Conservation (phyloP, 1,140 invertebrate species). For the Araneus ventricosus region DNA sequence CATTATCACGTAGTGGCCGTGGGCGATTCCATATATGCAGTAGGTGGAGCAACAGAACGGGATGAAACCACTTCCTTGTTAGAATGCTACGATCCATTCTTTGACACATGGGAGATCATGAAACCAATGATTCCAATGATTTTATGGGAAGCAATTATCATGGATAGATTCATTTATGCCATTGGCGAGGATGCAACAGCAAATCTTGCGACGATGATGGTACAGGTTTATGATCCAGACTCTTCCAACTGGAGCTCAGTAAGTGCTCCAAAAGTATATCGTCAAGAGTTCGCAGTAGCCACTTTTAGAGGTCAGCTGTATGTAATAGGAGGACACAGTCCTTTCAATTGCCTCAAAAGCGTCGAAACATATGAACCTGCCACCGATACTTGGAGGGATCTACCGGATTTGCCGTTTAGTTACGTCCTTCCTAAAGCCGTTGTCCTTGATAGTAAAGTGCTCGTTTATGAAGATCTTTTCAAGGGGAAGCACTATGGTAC, state of each 20-base stretch:
- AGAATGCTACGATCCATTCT: neutral
- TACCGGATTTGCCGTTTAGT: slow-evolving; percentile 10
- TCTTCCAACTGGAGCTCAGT: neutral
- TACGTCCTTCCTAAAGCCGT: slow-evolving; percentile 16
- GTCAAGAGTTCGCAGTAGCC: neutral
- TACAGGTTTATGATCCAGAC: neutral
- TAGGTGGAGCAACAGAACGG: slow-evolving; percentile 1
- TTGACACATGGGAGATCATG: neutral
- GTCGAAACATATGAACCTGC: slow-evolving; percentile 16
- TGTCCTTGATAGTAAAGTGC: neutral
- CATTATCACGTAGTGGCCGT: neutral
- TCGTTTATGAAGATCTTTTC: neutral
- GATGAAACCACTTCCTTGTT: neutral
- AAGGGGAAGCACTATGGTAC: neutral
- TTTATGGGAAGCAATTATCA: neutral
- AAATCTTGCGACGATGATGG: neutral
- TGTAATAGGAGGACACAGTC: neutral
- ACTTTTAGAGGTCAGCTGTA: neutral
- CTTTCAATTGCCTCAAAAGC: neutral
- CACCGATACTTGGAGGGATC: neutral
- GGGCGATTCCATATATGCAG: neutral
- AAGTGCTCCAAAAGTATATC: neutral
- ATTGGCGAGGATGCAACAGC: neutral
- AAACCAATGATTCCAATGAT: slow-evolving; percentile 13
- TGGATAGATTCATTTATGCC: neutral